phyloP scores from a whole-genome alignment of 2,888 invertebrate genomes.

The Acleris emargana region DNA sequence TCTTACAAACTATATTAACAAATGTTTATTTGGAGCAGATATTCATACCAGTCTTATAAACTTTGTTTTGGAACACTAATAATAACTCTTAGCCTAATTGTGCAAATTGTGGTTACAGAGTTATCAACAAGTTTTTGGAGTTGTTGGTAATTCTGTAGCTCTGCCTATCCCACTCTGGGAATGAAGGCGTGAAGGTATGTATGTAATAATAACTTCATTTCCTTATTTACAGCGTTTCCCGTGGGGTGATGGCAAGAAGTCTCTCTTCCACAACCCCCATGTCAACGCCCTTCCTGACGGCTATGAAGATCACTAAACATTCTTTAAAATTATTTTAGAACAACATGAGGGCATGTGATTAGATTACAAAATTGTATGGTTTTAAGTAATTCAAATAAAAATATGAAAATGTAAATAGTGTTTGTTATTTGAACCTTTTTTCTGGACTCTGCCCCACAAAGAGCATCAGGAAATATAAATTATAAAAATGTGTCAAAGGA shows the following conservation, averaged over 20 bases:
- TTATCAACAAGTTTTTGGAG: too few species aligned
- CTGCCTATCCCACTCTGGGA: too few species aligned
- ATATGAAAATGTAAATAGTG: conserved; percentile 36
- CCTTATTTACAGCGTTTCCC: conserved; percentile 89
- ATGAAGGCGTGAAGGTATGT: too few species aligned
- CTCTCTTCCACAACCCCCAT: conserved; percentile 94
- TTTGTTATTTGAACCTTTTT: conserved; percentile 7
- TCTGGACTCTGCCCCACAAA: background rate
- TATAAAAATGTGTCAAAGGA: too few species aligned
- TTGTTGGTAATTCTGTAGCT: too few species aligned
- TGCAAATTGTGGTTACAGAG: too few species aligned
- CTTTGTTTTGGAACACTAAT: background rate
- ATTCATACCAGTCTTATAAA: too few species aligned
- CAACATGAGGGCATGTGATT: conserved; percentile 46
- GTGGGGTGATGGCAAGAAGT: conserved; percentile 96
- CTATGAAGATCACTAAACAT: conserved; percentile 84
- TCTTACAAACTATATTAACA: background rate
- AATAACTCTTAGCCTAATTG: too few species aligned
- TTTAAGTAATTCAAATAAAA: conserved; percentile 54
- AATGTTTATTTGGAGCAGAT: too few species aligned
- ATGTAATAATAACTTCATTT: conserved; percentile 20
- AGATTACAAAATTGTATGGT: conserved; percentile 59
- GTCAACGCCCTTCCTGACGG: conserved; percentile 91
- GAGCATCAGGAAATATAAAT: too few species aligned
- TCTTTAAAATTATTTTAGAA: conserved; percentile 24